Base-by-base conservation (phyloP, 1,140 invertebrate species). In the Drosophila littoralis region DNA sequence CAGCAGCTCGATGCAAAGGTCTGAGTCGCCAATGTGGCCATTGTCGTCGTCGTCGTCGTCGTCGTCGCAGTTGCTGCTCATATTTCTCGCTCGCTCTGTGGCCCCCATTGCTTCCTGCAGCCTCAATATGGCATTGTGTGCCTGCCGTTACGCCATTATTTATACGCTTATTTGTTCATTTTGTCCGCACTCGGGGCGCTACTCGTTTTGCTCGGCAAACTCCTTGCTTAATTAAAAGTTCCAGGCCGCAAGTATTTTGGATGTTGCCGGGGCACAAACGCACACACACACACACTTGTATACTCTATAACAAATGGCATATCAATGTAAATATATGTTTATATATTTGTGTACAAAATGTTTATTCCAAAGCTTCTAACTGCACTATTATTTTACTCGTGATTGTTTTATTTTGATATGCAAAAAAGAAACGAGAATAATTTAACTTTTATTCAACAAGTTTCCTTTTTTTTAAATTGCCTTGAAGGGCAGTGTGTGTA, bases 81-180 rank as follows among this genome's bases (percentile, higher is more conserved):
- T 88, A 82, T 86, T 88, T 82, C 82, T 33, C 28, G 17, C 32
- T 67, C 13, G 17, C 17, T 67, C 61, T 65, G 57, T 61, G 59
- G 45, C 2, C 43, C 36, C 36, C 15, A 10, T 28, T 17, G 40
- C 51, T 33, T 42, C 51, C 42, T 12, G 32, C 36, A 57, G 46
- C 33, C 73, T 48, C 72, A 75, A 58, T 75, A 70, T 75, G 72
- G 63, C 28, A 48, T 75, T 65, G 46, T 67, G 52, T 48, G 82
- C 60, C 42, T 57, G 46, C 38, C 51, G 38, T 69, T 75, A 78
- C 71, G 63, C 67, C 83, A 86, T 86, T 83, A 88, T 86, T 86
- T 86, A 86, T 88, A 88, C 83, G 76, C 83, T 86, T 86, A 88
- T 86, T 88, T 86, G 82, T 88, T 88, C 75, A 86, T 86, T 86